Base-by-base conservation (phyloP, 2,888 invertebrate genomes). In the Oscheius sp. region DNA sequence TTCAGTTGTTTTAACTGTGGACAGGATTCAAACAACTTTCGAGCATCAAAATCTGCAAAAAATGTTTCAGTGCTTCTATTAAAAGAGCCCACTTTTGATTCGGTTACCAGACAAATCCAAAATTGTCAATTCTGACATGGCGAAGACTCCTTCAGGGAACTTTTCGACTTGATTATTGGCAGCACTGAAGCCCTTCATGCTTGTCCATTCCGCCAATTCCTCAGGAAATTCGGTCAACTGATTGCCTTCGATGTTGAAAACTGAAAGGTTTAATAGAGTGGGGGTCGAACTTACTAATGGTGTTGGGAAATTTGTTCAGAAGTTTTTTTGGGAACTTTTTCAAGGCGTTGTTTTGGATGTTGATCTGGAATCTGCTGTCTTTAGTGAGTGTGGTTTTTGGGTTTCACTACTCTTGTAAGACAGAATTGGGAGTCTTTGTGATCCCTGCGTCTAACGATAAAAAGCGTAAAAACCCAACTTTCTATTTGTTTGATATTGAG, bases 241-340 rank as follows among this genome's bases (percentile, higher is more conserved):
- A 74, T 86, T 86, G 33, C 79, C 76, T 53, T 83, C 84, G 77
- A 86, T 79, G 76, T 85, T 86, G 48, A 86, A 70, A 53, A 85
- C 86, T 86, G 76, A 55, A 72, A 74, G 13, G 9, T n/a, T 35
- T 47, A 47, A 1, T 7, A 35, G 3, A 42, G 3, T 65, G 37
- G 42, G 2, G 21, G 42, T 13, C 47, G 21, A 33, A 35, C 74
- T 76, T 63, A 86, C 85, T 74, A 33, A 76, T 80, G 11, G 85
- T 76, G 7, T 81, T 77, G 29, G 86, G 86, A 75, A 86, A 85
- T 60, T 83, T 82, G 13, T 71, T 70, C 21, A 86, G 75, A 59
- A 86, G 79, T 76, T 86, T 86, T 55, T 75, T 77, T n/a, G 86
- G 86, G 70, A 86, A 86, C 66, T 85, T 86, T 66, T 86, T 86